phyloP scores from a whole-genome alignment of 2,888 invertebrate genomes.

The Lamellibrachia satsuma region DNA sequence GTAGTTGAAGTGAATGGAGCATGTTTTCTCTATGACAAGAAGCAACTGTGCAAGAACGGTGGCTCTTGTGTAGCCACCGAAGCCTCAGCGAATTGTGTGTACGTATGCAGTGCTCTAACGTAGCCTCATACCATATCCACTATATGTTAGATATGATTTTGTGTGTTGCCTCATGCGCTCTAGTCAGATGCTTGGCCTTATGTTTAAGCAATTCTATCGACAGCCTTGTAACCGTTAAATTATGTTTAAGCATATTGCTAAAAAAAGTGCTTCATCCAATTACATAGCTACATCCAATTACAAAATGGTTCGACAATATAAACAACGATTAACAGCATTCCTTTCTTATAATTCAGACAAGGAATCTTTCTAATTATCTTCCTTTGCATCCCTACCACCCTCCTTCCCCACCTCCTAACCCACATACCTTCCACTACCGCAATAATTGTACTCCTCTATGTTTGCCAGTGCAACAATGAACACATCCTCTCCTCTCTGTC shows the following conservation, averaged over 20 bases:
- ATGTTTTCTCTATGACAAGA: background rate
- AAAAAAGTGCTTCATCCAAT: no score
- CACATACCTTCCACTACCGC: no score
- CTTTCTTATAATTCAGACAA: background rate
- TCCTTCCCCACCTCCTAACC: no score
- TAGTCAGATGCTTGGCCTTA: no score
- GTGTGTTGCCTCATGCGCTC: background rate
- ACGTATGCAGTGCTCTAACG: background rate
- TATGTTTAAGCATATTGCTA: no score
- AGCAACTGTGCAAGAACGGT: background rate
- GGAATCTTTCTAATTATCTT: background rate
- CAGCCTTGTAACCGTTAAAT: background rate
- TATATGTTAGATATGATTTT: background rate
- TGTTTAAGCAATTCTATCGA: background rate
- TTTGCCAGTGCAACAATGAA: background rate
- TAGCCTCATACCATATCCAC: background rate
- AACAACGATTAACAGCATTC: background rate
- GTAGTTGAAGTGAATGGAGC: background rate
- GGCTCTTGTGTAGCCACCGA: background rate
- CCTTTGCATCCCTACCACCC: background rate
- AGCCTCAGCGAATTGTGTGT: background rate
- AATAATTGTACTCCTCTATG: background rate
- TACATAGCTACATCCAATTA: no score
- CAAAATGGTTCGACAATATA: no score
- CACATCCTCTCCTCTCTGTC: background rate